These are phyloP conservation scores for Zaprionus ghesquierei DNA, from an alignment of 1,140 invertebrate species.

Conservation along the genomic window DNA sequence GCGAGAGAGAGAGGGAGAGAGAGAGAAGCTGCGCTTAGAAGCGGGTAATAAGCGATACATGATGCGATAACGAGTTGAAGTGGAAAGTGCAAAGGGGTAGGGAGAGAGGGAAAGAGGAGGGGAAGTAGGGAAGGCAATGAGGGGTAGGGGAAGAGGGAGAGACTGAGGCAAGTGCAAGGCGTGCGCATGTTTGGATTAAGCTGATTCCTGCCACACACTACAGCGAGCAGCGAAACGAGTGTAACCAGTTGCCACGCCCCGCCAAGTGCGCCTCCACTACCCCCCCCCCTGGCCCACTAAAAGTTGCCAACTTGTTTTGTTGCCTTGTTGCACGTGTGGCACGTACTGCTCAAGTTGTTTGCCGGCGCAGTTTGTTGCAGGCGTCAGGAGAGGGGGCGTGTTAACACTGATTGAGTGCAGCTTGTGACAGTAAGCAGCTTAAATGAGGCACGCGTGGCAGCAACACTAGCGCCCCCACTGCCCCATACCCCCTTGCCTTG, in stretches of 20 bases:
- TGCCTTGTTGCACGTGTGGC: slow-evolving; percentile 16
- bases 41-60: slow-evolving; percentile 74
- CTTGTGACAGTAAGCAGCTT: slow-evolving; percentile 55
- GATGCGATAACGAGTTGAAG: slow-evolving; percentile 72
- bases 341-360: slow-evolving; percentile 31
- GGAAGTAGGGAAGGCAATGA: neutral
- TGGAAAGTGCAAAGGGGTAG: neutral
- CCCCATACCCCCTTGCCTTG: neutral
- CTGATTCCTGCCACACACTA: slow-evolving; percentile 23
- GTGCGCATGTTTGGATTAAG: slow-evolving; percentile 54
- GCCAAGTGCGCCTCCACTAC: neutral
- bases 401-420: slow-evolving; percentile 67
- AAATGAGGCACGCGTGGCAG: slow-evolving; percentile 41
- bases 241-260: neutral
- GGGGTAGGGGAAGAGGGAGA: neutral
- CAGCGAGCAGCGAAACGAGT: neutral
- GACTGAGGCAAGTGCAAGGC: slow-evolving; percentile 1
- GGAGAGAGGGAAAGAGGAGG: neutral
- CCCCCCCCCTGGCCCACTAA: neutral
- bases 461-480: neutral
- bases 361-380: slow-evolving; percentile 16
- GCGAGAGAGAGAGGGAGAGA: neutral
- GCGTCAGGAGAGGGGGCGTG: neutral
- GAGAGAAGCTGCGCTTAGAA: slow-evolving; percentile 51
- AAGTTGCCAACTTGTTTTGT: neutral